A percentile compares a stretch with the other conserved stretches of the same genome.
phyloP scores from a whole-genome alignment of 2,113 vertebrate genomes.

The Etheostoma cragini region DNA sequence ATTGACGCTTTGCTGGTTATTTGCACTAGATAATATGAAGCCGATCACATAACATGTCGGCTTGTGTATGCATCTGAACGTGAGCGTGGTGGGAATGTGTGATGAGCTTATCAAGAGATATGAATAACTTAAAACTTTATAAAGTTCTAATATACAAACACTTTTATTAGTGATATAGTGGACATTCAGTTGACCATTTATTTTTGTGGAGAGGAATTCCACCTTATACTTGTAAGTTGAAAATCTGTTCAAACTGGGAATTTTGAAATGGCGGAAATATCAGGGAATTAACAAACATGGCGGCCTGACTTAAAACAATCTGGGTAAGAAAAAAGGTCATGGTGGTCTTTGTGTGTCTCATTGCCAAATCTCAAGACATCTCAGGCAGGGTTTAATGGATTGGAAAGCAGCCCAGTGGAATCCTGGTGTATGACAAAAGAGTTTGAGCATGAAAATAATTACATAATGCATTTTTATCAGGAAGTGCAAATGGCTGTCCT shows the following conservation, averaged over 20 bases:
- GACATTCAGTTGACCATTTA: slow-evolving; percentile 67
- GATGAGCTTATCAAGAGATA: slow-evolving; percentile 49
- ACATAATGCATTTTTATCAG: slow-evolving; percentile 42
- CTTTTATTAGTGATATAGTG: slow-evolving; percentile 46
- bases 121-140: slow-evolving; percentile 48
- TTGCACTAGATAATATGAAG: slow-evolving; percentile 83
- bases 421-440: slow-evolving; percentile 46
- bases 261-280: slow-evolving; percentile 60
- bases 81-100: slow-evolving; percentile 50
- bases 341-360: slow-evolving; percentile 54
- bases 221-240: slow-evolving; percentile 44
- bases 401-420: slow-evolving; percentile 50
- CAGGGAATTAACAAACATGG: slow-evolving; percentile 72
- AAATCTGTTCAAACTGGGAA: slow-evolving; percentile 65
- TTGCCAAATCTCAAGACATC: slow-evolving; percentile 75
- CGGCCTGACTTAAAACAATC: slow-evolving; percentile 47
- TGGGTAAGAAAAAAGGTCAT: slow-evolving; percentile 31
- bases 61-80: slow-evolving; percentile 63
- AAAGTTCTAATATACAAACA: slow-evolving; percentile 61
- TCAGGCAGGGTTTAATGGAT: slow-evolving; percentile 70
- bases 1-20: slow-evolving; percentile 79
- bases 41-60: slow-evolving; percentile 67
- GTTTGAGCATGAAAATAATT: slow-evolving; percentile 55
- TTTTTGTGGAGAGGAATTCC: slow-evolving; percentile 67
- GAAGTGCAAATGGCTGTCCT: slow-evolving; percentile 51